Evolutionary conservation across 2,888 invertebrate species (phyloP).

Genomic region (Bruchidius siliquastri): DNA sequence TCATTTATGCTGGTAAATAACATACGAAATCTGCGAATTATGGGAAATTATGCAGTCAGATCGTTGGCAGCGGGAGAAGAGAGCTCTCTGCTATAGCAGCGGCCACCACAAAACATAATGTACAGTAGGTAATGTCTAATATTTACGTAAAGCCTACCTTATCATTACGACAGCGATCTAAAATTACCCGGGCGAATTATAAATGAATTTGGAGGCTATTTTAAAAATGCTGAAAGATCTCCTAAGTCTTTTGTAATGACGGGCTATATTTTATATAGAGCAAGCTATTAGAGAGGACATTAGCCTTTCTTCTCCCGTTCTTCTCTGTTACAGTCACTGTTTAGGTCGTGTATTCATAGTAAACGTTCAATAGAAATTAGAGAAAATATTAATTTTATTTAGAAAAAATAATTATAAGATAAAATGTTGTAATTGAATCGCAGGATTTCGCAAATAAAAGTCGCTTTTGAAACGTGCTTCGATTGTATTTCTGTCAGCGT

Average conservation of each 20-base stretch:
- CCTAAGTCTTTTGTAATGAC: conserved; percentile 47
- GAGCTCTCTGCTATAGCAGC: background rate
- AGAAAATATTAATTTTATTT: too few species aligned
- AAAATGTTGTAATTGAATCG: too few species aligned
- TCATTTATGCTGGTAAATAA: background rate
- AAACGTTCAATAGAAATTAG: too few species aligned
- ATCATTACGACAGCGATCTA: conserved; percentile 24
- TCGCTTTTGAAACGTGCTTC: too few species aligned
- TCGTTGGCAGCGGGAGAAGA: background rate
- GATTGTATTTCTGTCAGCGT: too few species aligned
- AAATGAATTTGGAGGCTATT: conserved; percentile 44
- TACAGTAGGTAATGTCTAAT: conserved; percentile 21
- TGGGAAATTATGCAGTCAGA: background rate
- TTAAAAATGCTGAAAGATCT: conserved; percentile 33
- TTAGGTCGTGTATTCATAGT: too few species aligned
- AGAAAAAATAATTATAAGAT: too few species aligned
- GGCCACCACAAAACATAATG: conserved; percentile 15
- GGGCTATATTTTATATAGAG: conserved; percentile 24
- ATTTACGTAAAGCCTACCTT: conserved; percentile 21
- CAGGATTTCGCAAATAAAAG: too few species aligned
- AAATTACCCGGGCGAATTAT: conserved; percentile 38
- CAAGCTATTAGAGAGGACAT: conserved; percentile 5
- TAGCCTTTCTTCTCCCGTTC: conserved; percentile 5
- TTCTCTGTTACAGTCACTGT: conserved; percentile 3
- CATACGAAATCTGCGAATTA: background rate